Base-by-base conservation (phyloP, 2,797 vertebrate species). In the Malurus splendens region DNA sequence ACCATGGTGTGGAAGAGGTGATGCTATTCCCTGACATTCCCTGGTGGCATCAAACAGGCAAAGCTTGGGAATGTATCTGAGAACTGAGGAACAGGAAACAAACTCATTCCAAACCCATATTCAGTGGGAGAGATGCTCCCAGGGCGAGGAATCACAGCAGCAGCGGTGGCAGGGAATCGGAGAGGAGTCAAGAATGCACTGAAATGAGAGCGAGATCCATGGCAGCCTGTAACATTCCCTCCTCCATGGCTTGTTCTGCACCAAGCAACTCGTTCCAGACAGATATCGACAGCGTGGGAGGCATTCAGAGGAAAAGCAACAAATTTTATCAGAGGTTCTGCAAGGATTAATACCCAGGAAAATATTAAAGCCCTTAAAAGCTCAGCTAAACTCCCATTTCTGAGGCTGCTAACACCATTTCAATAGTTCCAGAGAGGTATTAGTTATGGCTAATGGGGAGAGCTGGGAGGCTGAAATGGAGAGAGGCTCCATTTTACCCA, bases 211-310 rank as follows among this genome's bases (percentile, higher is more conserved):
- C 14, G 30, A 56, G 71, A 75, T 39, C 62, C 22, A 38, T 5
- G 24, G 48, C 45, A 78, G 8, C 36, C 73, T 85, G 33, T 1
- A 67, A 56, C 33, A 62, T 76, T 61, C 52, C 90, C 87, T 83
- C 80, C 82, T 90, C 86, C 64, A 22, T 32, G 80, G 76, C 64
- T 87, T 41, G 62, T 66, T 85, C 82, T 89, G 90, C 90, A 92
- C 45, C 7, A 79, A 87, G 79, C 79, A 82, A 78, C 74, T 93
- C 85, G 54, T 83, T 86, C 60, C 92, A 94, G 91, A 90, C 84
- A 87, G 87, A 92, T 90, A 92, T 76, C 57, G 77, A 89, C 60
- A 75, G 93, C 14, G 90, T 94, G 80, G 94, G 93, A 92, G 90
- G 90, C 80, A 89, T 86, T 92, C 82, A 30, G 76, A 91, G 89